phyloP scores from a whole-genome alignment of 2,888 invertebrate species.

The Gibbula magus region DNA sequence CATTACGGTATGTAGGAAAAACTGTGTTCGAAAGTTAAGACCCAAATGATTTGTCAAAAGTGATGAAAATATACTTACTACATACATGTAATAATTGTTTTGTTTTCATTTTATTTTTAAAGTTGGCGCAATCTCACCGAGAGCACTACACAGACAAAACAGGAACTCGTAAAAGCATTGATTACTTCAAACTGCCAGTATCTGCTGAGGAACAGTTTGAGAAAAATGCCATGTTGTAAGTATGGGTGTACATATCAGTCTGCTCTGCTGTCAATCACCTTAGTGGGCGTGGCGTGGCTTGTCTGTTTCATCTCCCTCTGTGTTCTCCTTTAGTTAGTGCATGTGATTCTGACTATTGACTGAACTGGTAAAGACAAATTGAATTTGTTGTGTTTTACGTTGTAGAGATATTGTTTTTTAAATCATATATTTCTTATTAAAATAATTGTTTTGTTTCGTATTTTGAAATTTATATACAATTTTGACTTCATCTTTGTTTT shows the following conservation, averaged over 20 bases:
- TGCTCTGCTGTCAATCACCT: not conserved
- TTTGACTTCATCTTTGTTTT: not conserved
- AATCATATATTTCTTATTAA: too few relatives aligned
- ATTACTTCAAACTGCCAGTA: conserved; percentile 71
- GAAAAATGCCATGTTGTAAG: conserved; percentile 69
- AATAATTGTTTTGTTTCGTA: too few relatives aligned
- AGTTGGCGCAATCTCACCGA: conserved; percentile 72
- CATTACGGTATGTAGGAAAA: too few relatives aligned
- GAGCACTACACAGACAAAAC: conserved; percentile 74
- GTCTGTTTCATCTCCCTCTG: not conserved
- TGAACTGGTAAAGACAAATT: not conserved
- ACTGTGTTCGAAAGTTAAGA: too few relatives aligned
- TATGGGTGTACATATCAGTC: conserved; percentile 51
- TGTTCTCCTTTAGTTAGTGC: not conserved
- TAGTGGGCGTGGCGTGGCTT: too few relatives aligned
- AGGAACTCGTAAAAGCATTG: conserved; percentile 67
- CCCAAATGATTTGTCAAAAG: too few relatives aligned
- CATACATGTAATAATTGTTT: not conserved
- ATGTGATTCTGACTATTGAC: not conserved
- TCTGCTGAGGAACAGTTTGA: conserved; percentile 70
- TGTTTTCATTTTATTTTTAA: conserved; percentile 25
- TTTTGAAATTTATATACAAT: not conserved
- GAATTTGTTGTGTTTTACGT: not conserved
- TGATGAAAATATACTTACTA: not conserved
- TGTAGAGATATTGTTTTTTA: too few relatives aligned